A percentile compares a stretch with the other conserved stretches of the same genome.
Evolutionary conservation across 2,113 vertebrate species (phyloP).

Genomic region (Grus americana): DNA sequence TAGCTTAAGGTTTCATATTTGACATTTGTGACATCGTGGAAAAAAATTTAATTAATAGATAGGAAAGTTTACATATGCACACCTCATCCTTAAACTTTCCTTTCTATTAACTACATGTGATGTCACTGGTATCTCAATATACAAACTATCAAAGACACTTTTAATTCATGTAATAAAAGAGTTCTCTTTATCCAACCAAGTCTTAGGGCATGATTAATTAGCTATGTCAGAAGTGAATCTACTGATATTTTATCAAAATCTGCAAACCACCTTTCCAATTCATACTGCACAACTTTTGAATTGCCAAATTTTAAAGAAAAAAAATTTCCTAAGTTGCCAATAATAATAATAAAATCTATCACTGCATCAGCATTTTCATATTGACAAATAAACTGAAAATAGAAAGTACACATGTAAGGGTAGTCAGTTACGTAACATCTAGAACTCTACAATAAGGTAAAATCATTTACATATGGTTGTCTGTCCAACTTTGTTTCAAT

Average conservation of each 20-base stretch:
- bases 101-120: neutral
- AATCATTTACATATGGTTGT: neutral
- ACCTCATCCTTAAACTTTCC: neutral
- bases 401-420: neutral
- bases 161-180: neutral
- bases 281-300: neutral
- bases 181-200: neutral
- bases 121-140: neutral
- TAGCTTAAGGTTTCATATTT: slow-evolving; percentile 43
- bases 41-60: slow-evolving; percentile 22
- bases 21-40: neutral
- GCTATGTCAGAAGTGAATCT: neutral
- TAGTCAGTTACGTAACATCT: neutral
- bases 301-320: neutral
- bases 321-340: neutral
- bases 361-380: neutral
- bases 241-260: neutral
- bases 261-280: neutral
- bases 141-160: neutral
- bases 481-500: neutral
- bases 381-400: neutral
- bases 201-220: neutral
- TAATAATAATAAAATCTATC: neutral
- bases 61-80: fast-evolving
- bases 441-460: neutral